A percentile compares a stretch with the other conserved stretches of the same genome.
phyloP scores from a whole-genome alignment of 2,113 vertebrate genomes.

The Oostethus manadensis region DNA sequence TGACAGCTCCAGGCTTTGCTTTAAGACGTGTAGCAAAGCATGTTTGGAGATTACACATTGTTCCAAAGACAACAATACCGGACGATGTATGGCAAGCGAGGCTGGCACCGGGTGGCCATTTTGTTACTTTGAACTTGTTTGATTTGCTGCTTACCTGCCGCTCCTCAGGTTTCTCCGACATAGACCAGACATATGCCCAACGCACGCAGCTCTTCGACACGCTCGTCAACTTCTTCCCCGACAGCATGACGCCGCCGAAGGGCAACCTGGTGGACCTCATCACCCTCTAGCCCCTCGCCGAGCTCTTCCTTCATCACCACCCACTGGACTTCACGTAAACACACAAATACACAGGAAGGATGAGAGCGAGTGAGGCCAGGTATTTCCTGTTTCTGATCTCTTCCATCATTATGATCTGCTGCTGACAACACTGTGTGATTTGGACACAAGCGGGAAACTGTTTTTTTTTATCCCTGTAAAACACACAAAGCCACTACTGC shows the following conservation, averaged over 20 bases:
- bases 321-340: conserved; percentile 5
- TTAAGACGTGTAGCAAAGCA: no score
- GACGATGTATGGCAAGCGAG: no score
- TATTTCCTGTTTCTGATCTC: conserved; percentile 36
- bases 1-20: no score
- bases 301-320: neutral
- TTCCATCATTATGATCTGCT: conserved; percentile 8
- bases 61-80: no score
- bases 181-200: conserved; percentile 95
- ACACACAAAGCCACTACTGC: neutral
- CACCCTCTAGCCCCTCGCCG: conserved; percentile 78
- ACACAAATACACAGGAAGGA: neutral
- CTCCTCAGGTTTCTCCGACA: conserved; percentile 87
- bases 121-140: no score
- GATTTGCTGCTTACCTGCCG: no score
- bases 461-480: neutral
- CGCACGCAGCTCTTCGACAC: conserved; percentile 97
- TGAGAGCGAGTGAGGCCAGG: conserved; percentile 16
- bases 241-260: conserved; percentile 98
- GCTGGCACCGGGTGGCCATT: no score
- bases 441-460: neutral
- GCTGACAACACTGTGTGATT: conserved; percentile 16
- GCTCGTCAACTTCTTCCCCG: conserved; percentile 96
- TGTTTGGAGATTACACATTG: no score
- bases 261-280: conserved; percentile 98